Conservation (phyloP, 2,797 vertebrate species). For the Gymnothorax reevesii region DNA sequence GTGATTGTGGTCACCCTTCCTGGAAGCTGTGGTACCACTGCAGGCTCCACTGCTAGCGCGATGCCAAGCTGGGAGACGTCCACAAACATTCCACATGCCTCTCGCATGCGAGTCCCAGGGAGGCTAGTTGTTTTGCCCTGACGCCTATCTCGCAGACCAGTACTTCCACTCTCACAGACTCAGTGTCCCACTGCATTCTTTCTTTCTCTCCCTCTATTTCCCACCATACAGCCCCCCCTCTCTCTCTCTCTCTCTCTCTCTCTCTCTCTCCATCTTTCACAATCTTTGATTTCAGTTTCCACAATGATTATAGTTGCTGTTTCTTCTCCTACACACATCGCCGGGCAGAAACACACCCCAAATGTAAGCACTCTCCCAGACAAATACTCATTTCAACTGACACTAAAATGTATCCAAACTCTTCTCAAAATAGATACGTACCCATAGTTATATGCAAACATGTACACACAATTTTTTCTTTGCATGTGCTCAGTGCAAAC, state of each 20-base stretch:
- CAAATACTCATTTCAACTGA: neutral
- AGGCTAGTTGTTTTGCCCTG: slow-evolving; percentile 63
- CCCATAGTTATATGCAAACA: slow-evolving; percentile 32
- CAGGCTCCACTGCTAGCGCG: slow-evolving; percentile 65
- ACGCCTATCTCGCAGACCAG: slow-evolving; percentile 65
- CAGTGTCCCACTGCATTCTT: slow-evolving; percentile 40
- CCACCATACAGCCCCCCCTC: neutral
- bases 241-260: neutral
- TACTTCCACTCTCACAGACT: slow-evolving; percentile 54
- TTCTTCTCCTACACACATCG: neutral
- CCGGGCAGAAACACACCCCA: neutral
- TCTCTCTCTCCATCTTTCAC: neutral
- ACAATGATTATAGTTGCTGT: neutral
- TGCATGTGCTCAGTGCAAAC: slow-evolving; percentile 45
- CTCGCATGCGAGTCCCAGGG: slow-evolving; percentile 69
- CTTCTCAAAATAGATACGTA: neutral
- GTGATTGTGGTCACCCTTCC: slow-evolving; percentile 75
- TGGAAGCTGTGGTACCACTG: slow-evolving; percentile 76
- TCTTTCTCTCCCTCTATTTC: neutral
- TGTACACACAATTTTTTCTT: slow-evolving; percentile 51
- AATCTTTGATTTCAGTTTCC: neutral
- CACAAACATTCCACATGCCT: slow-evolving; percentile 68
- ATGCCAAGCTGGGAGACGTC: slow-evolving; percentile 53
- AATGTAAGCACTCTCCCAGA: neutral
- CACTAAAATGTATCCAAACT: slow-evolving; percentile 16